Evolutionary conservation across 2,888 invertebrate genomes (phyloP), one percentile per base, ranked within the genome.

Genomic region (Glyphotaelius pellucidus): DNA sequence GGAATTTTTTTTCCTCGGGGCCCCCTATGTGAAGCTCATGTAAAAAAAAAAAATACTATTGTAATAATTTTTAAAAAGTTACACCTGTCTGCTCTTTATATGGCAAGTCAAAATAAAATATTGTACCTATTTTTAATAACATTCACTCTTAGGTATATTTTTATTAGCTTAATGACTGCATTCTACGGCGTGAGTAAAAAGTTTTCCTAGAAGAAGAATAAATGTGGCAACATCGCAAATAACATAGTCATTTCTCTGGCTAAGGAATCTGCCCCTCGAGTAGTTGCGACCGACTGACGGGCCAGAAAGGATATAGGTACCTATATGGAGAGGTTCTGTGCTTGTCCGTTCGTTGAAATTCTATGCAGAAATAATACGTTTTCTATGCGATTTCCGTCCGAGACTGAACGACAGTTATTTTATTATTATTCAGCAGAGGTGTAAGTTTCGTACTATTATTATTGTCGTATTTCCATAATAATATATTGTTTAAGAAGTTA

Each of bases 261-360:
- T 15, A 67, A 67, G 88, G 88, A 88, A 88, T 88, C 88, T 52
- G 88, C 52, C 88, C 31, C 67, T 67, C 67, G 88, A 30, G 15
- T 52, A 67, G 67, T 31, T 67, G 67, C 85, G 38, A 42, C 35
- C 85, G 52, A 83, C 19, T 83, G 83, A 83, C 83, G 32, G 31
- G 35, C 32, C 83, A 15, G 83, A 35, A 85, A 85, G 80, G 80
- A 80, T 80, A 31, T 80, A 80, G 80, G 47, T 67, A 67, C 35
- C 30, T 31, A 86, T 38, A 32, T 88, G 38, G 85, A 31, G 31
- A 52, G 67, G 88, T 67, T 88, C 35, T 52, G n/a, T 30, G 30
- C 32, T 19, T 88, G 88, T n/a, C 31, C 67, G 31, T 30, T 88
- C 88, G 88, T 88, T 85, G 42, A 85, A 85, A 38, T 85, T n/a